Evolutionary conservation across 1,140 invertebrate genomes (phyloP).

Genomic region (Drosophila neocordata): DNA sequence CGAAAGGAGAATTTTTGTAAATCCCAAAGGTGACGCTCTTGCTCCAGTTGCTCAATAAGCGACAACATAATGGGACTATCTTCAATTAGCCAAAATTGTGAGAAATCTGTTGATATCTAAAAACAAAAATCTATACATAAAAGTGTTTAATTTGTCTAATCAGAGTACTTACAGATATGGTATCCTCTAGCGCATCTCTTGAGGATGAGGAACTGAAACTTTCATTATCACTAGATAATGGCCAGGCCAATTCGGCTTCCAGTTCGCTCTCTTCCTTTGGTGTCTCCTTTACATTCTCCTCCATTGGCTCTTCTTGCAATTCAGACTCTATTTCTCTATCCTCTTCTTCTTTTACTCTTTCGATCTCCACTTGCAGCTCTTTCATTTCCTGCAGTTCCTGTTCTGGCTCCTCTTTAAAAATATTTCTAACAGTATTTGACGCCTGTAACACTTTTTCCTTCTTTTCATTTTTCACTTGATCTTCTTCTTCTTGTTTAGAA

Average conservation of each 20-base stretch:
- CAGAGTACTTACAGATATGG: not conserved
- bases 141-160: not conserved
- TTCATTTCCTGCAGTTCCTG: not conserved
- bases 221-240: slow-evolving; percentile 4
- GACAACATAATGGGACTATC: slow-evolving; percentile 45
- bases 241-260: not conserved
- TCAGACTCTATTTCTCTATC: not conserved
- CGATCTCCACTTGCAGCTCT: not conserved
- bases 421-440: not conserved
- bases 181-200: not conserved
- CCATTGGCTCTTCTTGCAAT: not conserved
- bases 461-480: not conserved
- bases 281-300: not conserved
- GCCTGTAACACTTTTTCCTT: not conserved
- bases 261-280: not conserved
- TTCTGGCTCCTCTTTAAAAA: not conserved
- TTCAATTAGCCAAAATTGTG: slow-evolving; percentile 30
- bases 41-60: slow-evolving; percentile 36
- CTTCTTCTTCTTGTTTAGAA: not conserved
- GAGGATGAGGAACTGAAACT: slow-evolving; percentile 1
- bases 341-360: not conserved
- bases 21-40: slow-evolving; percentile 35
- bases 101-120: slow-evolving; percentile 6
- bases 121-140: not conserved
- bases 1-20: slow-evolving; percentile 16